These are phyloP conservation scores for Stenotaenia linearis DNA, from an alignment of 2,888 invertebrate genomes.

Conservation along the genomic window DNA sequence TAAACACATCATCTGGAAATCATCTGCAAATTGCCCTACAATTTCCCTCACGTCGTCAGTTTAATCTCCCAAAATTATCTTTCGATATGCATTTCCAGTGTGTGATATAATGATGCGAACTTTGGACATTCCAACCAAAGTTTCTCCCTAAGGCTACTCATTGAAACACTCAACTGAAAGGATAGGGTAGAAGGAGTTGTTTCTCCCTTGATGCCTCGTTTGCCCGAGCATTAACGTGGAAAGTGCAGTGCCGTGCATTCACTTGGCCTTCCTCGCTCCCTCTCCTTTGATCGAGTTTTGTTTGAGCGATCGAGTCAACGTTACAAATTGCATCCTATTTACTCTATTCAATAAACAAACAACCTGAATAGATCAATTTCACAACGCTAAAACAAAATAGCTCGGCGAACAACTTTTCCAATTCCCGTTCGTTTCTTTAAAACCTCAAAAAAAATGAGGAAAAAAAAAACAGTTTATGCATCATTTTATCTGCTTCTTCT, in stretches of 20 bases:
- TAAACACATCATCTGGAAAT: slow-evolving; percentile 19
- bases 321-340: slow-evolving; percentile 19
- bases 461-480: neutral
- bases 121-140: neutral
- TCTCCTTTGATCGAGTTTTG: slow-evolving; percentile 19
- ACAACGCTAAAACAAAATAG: neutral
- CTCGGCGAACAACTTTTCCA: neutral
- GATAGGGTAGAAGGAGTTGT: neutral
- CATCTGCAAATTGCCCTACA: slow-evolving; percentile 2
- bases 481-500: neutral
- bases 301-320: slow-evolving; percentile 19
- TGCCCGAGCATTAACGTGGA: slow-evolving; percentile 19
- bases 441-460: neutral
- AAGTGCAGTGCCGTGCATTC: slow-evolving; percentile 14
- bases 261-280: slow-evolving; percentile 2
- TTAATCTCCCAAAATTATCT: neutral
- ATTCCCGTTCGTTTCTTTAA: neutral
- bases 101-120: slow-evolving; percentile 11
- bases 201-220: slow-evolving; percentile 19
- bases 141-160: neutral
- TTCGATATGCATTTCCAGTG: neutral
- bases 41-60: slow-evolving; percentile 6
- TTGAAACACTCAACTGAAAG: slow-evolving; percentile 10
- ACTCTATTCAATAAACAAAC: slow-evolving; percentile 11
- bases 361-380: slow-evolving; percentile 1